Conservation (phyloP, 2,888 invertebrate genomes). For the Melinaea menophilus region DNA sequence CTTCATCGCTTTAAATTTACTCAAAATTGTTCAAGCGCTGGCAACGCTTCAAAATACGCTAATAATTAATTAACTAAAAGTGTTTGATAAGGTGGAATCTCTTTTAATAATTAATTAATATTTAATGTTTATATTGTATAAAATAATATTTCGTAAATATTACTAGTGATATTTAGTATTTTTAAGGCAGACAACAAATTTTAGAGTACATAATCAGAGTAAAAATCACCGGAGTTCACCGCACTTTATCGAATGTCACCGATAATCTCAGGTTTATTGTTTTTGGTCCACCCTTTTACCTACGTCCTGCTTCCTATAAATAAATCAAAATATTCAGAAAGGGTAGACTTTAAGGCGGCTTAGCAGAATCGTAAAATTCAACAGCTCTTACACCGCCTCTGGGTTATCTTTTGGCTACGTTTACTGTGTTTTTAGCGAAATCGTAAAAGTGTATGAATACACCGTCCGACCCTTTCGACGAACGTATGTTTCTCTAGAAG, state of each 20-base stretch:
- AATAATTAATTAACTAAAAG: conserved; percentile 41
- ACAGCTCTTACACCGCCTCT: conserved; percentile 68
- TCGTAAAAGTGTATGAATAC: conserved; percentile 76
- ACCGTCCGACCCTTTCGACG: conserved; percentile 65
- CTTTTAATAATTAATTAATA: conserved; percentile 14
- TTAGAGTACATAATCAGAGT: background rate
- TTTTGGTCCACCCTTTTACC: conserved; percentile 72
- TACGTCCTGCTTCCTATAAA: conserved; percentile 72
- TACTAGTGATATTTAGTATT: too few relatives aligned
- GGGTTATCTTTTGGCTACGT: conserved; percentile 71
- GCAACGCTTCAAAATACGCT: conserved; percentile 44
- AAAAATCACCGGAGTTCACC: conserved; percentile 10
- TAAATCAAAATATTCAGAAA: conserved; percentile 79
- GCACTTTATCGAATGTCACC: conserved; percentile 30
- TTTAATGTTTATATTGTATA: conserved; percentile 11
- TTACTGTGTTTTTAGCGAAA: conserved; percentile 71
- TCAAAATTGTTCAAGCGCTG: conserved; percentile 59
- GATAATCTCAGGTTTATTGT: conserved; percentile 68
- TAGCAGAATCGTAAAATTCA: conserved; percentile 78
- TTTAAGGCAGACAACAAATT: too few relatives aligned
- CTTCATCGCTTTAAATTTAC: conserved; percentile 40
- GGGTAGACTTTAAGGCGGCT: conserved; percentile 77
- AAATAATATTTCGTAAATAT: conserved; percentile 1
- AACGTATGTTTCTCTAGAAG: conserved; percentile 64
- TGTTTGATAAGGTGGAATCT: conserved; percentile 18